Percentiles rank a stretch among this genome's conserved stretches.
Evolutionary conservation across 2,797 vertebrate species (phyloP).

Genomic region (Sebastes nivosus): DNA sequence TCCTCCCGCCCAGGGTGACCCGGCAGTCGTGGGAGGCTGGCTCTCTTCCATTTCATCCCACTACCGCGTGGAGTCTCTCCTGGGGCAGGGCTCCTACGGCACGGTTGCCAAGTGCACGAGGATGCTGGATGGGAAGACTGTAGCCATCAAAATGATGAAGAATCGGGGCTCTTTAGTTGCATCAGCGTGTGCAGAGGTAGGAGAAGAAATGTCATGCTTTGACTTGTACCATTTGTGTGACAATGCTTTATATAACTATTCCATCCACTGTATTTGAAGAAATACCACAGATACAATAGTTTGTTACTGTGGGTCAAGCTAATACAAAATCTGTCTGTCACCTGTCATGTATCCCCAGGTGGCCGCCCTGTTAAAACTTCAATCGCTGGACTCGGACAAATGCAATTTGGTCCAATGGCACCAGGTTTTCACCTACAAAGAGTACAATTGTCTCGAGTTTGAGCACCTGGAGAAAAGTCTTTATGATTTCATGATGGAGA

Average conservation of each 20-base stretch:
- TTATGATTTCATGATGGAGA: conserved; percentile 2
- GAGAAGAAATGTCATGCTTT: not conserved
- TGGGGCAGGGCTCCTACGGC: not conserved
- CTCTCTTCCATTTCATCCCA: not conserved
- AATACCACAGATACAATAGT: not conserved
- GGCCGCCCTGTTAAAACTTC: not conserved
- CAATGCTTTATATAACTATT: not conserved
- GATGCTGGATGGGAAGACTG: not conserved
- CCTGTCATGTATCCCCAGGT: not conserved
- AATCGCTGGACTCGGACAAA: not conserved
- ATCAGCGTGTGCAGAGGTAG: not conserved
- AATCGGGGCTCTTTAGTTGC: not conserved
- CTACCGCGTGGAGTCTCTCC: not conserved
- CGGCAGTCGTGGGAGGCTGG: not conserved
- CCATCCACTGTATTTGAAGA: not conserved
- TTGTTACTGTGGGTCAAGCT: not conserved
- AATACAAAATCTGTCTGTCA: not conserved
- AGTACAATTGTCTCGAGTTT: conserved; percentile 13
- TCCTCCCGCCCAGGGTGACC: not conserved
- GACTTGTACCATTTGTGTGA: not conserved
- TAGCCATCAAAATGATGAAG: conserved; percentile 17
- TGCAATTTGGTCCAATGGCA: not conserved
- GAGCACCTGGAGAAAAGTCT: conserved; percentile 30
- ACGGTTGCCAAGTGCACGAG: not conserved
- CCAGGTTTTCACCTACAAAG: not conserved